A percentile compares a stretch with the other conserved stretches of the same genome.
These are phyloP conservation scores for Proctacanthus coquilletti DNA, from an alignment of 1,140 invertebrate genomes.

Conservation along the genomic window DNA sequence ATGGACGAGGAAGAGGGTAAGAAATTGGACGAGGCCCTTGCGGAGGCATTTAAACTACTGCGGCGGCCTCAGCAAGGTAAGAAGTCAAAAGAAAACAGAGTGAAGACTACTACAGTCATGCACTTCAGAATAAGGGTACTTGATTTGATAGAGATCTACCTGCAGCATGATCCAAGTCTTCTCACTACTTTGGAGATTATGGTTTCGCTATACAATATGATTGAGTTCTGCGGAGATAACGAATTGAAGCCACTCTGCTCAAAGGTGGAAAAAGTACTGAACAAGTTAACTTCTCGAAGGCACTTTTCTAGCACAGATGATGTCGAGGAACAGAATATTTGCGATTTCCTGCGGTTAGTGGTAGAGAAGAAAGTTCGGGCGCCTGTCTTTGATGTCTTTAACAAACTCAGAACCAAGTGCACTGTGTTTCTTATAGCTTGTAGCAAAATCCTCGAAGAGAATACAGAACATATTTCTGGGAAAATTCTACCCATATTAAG, in stretches of 20 bases:
- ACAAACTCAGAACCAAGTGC: constrained; percentile 11
- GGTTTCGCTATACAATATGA: constrained; percentile 40
- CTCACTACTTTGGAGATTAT: constrained; percentile 48
- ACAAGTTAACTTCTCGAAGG: constrained; percentile 41
- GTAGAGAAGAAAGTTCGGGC: constrained; percentile 9
- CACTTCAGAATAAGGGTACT: constrained; percentile 53
- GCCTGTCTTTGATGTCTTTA: constrained; percentile 6
- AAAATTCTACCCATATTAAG: constrained; percentile 7
- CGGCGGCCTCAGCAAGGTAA: constrained; percentile 24
- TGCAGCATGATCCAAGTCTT: constrained; percentile 49
- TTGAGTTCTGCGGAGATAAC: constrained; percentile 45
- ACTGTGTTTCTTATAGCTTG: constrained; percentile 6
- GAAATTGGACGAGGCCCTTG: constrained; percentile 48
- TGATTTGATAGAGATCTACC: constrained; percentile 52
- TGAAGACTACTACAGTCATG: constrained; percentile 44
- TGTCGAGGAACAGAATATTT: constrained; percentile 39
- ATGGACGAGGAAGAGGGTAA: constrained; percentile 59
- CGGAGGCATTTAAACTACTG: constrained; percentile 50
- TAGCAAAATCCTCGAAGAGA: background rate
- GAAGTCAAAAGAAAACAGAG: constrained; percentile 45
- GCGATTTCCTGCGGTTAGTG: constrained; percentile 31
- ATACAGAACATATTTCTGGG: background rate
- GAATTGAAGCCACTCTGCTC: constrained; percentile 50
- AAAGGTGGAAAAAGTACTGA: constrained; percentile 42
- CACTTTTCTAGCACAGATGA: constrained; percentile 41